Evolutionary conservation across 2,113 vertebrate species (phyloP).

Genomic region (Lepus europaeus): DNA sequence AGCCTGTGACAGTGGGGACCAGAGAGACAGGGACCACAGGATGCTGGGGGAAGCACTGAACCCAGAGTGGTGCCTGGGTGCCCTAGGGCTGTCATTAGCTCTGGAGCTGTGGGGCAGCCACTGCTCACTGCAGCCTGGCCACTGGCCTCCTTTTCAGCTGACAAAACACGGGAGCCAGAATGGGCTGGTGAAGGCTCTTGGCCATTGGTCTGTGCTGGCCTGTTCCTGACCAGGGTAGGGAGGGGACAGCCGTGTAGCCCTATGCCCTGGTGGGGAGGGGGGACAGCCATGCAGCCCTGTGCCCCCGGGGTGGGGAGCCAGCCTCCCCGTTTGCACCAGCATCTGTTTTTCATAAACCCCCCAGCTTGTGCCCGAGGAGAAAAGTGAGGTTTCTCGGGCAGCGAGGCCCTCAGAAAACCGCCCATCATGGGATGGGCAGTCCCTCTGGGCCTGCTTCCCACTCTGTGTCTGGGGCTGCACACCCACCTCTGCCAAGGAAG

Average conservation of each 20-base stretch:
- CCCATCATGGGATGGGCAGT: background rate
- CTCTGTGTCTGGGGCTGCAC: background rate
- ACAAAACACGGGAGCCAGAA: background rate
- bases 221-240: background rate
- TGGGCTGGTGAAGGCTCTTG: background rate
- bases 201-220: background rate
- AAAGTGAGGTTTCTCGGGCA: background rate
- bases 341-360: constrained; percentile 58
- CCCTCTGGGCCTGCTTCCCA: background rate
- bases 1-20: background rate
- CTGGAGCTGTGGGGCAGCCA: background rate
- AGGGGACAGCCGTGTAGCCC: background rate
- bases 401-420: constrained; percentile 11
- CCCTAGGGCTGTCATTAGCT: background rate
- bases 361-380: background rate
- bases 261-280: background rate
- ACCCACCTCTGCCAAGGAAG: background rate
- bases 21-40: fast-evolving
- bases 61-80: too few relatives aligned
- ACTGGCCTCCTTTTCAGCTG: background rate
- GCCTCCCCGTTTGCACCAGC: background rate
- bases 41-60: background rate
- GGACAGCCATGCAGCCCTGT: background rate
- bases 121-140: background rate
- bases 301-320: background rate